These are phyloP conservation scores for Trogon melanurus DNA, from an alignment of 2,113 vertebrate genomes.

Conservation along the genomic window DNA sequence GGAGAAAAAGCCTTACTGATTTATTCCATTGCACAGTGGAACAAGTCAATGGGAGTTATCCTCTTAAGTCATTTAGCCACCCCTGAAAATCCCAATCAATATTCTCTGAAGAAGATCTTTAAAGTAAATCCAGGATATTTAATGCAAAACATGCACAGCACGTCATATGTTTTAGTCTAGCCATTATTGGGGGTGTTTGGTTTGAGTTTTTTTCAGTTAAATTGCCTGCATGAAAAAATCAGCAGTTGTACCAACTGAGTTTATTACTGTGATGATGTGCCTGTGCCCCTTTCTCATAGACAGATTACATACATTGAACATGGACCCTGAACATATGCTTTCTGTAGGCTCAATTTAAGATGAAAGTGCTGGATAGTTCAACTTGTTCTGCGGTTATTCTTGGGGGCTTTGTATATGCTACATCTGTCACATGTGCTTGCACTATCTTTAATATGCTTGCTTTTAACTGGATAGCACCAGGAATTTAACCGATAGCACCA, in stretches of 20 bases:
- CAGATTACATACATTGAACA: neutral
- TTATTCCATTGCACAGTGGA: neutral
- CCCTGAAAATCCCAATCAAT: constrained; percentile 23
- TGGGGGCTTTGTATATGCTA: neutral
- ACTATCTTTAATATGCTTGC: neutral
- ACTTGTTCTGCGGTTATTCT: neutral
- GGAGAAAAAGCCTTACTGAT: neutral
- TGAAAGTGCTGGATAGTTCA: neutral
- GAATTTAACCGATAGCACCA: fast-evolving
- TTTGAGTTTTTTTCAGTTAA: neutral
- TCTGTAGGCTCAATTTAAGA: neutral
- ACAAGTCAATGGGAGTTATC: constrained; percentile 15
- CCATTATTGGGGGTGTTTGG: neutral
- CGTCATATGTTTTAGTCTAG: neutral
- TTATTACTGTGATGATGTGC: neutral
- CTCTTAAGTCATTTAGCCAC: constrained; percentile 24
- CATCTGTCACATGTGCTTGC: neutral
- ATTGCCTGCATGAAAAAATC: neutral
- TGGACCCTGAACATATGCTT: neutral
- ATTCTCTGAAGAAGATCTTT: neutral
- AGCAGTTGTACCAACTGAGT: neutral
- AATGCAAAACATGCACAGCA: neutral
- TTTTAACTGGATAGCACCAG: neutral
- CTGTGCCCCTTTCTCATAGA: neutral
- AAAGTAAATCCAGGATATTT: constrained; percentile 17